phyloP scores from a whole-genome alignment of 2,888 invertebrate genomes.

The Globia sparganii region DNA sequence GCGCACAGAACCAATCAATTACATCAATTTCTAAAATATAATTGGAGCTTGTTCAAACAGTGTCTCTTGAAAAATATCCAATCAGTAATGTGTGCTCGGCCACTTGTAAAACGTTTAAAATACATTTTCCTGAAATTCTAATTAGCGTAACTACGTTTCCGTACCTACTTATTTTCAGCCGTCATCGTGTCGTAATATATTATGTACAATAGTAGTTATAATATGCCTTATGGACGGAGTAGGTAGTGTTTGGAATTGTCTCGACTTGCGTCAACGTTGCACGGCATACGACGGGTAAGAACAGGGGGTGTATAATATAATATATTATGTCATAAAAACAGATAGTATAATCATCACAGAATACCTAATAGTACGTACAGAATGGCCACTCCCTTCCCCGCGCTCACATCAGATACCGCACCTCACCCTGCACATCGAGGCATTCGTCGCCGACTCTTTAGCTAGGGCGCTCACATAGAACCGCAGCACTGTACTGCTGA shows the following conservation, averaged over 20 bases:
- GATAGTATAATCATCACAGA: too few relatives aligned
- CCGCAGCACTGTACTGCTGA: too few relatives aligned
- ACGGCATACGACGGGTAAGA: neutral
- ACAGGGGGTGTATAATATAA: too few relatives aligned
- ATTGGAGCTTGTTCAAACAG: constrained; percentile 47
- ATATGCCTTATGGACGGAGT: constrained; percentile 1
- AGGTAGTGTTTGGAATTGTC: constrained; percentile 14
- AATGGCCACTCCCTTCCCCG: too few relatives aligned
- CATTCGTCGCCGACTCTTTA: too few relatives aligned
- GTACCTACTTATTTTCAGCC: constrained; percentile 36
- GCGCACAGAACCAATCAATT: constrained; percentile 5
- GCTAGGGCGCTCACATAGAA: too few relatives aligned
- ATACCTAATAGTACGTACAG: too few relatives aligned
- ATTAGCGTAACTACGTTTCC: constrained; percentile 39
- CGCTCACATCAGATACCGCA: too few relatives aligned
- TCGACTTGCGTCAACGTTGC: constrained; percentile 25
- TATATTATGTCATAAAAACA: too few relatives aligned
- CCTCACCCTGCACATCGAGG: too few relatives aligned
- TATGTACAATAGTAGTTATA: neutral
- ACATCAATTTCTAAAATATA: constrained; percentile 46
- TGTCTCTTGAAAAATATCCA: constrained; percentile 29
- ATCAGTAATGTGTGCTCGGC: constrained; percentile 27
- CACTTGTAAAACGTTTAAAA: constrained; percentile 43
- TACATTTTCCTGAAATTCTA: constrained; percentile 44
- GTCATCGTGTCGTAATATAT: constrained; percentile 16